Evolutionary conservation across 2,888 invertebrate species (phyloP).

Genomic region (Cataglyphis livida): DNA sequence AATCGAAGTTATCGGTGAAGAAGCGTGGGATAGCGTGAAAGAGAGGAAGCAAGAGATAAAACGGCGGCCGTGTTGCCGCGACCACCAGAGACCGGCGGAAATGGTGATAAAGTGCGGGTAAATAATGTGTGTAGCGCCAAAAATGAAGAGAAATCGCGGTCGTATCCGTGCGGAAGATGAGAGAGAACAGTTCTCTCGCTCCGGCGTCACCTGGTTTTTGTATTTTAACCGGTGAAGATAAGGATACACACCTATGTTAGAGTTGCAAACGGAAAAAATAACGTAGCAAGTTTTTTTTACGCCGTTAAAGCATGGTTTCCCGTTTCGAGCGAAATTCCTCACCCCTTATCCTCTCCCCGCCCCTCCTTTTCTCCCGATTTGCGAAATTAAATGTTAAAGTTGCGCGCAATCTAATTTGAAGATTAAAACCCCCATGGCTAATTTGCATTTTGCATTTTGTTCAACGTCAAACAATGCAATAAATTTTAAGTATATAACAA

Average conservation of each 20-base stretch:
- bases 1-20: conserved; percentile 22
- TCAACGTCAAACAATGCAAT: not conserved
- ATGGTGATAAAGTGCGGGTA: conserved; percentile 79
- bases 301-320: conserved; percentile 6
- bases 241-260: conserved; percentile 32
- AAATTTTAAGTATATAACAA: conserved; percentile 15
- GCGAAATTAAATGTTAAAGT: conserved; percentile 21
- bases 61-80: conserved; percentile 57
- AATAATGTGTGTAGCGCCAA: conserved; percentile 75
- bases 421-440: conserved; percentile 4
- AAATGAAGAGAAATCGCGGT: conserved; percentile 79
- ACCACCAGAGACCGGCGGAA: conserved; percentile 66
- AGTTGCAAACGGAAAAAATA: conserved; percentile 23
- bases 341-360: no score
- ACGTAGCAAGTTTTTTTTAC: not conserved
- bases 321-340: not conserved
- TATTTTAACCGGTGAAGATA: conserved; percentile 40
- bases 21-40: conserved; percentile 19
- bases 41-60: conserved; percentile 58
- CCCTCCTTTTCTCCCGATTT: not conserved
- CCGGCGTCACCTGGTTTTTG: conserved; percentile 24
- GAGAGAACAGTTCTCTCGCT: conserved; percentile 55
- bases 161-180: conserved; percentile 69
- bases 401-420: conserved; percentile 24
- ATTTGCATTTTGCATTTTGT: conserved; percentile 25